These are phyloP conservation scores for Streblospio benedicti DNA, from an alignment of 1,140 invertebrate species.

Conservation along the genomic window DNA sequence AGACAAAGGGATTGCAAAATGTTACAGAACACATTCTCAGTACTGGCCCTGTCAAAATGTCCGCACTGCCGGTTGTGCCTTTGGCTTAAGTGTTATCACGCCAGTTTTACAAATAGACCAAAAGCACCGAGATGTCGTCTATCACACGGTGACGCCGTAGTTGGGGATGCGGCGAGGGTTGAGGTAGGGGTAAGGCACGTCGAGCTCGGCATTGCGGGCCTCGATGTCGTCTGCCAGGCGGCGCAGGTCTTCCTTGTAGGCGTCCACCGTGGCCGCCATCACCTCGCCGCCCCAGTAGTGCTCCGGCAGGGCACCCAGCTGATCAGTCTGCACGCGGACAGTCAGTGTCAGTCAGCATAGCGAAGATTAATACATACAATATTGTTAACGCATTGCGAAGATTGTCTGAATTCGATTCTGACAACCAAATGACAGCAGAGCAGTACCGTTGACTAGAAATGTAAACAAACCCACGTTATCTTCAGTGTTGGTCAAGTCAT, in stretches of 20 bases:
- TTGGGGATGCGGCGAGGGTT: slow-evolving; percentile 2
- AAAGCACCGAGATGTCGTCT: no score
- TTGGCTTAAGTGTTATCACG: no score
- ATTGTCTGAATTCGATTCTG: neutral
- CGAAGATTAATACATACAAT: neutral
- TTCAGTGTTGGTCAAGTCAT: no score
- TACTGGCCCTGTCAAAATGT: no score
- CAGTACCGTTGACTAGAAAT: neutral
- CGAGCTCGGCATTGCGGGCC: neutral
- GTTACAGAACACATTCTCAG: no score
- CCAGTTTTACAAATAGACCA: no score
- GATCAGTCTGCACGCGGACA: no score
- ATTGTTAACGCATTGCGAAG: neutral
- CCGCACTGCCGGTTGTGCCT: no score
- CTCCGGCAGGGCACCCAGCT: neutral
- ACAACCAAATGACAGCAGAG: neutral
- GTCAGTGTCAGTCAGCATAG: no score
- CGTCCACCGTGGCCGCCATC: neutral
- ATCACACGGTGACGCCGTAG: no score
- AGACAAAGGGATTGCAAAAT: no score
- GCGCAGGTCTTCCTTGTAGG: neutral
- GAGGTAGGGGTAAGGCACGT: slow-evolving; percentile 1
- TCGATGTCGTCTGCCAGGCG: neutral
- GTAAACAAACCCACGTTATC: neutral
- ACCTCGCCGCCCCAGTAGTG: neutral